These are phyloP conservation scores for Pipra filicauda DNA, from an alignment of 2,113 vertebrate genomes.

Conservation along the genomic window DNA sequence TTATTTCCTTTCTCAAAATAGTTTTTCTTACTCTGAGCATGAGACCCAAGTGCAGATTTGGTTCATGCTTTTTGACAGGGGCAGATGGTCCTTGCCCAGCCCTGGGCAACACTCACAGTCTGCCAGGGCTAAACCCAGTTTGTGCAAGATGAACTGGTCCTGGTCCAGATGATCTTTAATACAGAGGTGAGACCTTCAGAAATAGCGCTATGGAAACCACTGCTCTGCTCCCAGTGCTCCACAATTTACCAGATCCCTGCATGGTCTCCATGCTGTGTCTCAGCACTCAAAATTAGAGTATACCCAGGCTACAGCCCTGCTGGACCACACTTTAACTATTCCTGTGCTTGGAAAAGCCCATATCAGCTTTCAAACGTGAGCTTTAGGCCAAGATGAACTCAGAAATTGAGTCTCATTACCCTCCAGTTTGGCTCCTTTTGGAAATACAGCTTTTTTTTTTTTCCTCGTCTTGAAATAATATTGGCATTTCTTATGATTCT, in stretches of 20 bases:
- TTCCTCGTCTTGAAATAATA: neutral
- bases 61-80: neutral
- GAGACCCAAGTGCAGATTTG: neutral
- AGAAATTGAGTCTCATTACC: neutral
- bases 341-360: neutral
- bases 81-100: neutral
- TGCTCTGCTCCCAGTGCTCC: neutral
- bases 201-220: neutral
- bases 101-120: neutral
- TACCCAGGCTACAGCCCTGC: neutral
- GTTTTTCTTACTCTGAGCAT: neutral
- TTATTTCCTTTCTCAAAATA: neutral
- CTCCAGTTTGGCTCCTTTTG: slow-evolving; percentile 13
- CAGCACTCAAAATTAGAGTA: neutral
- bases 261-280: neutral
- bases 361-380: neutral
- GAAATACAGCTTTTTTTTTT: neutral
- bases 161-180: neutral
- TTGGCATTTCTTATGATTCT: slow-evolving; percentile 11
- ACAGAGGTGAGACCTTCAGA: neutral
- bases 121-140: neutral
- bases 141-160: neutral
- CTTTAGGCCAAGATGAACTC: slow-evolving; percentile 2
- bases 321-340: neutral
- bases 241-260: neutral